Evolutionary conservation across 2,797 vertebrate genomes (phyloP), one percentile per base, ranked within the genome.

Genomic region (Amblyopsis hoosieri): DNA sequence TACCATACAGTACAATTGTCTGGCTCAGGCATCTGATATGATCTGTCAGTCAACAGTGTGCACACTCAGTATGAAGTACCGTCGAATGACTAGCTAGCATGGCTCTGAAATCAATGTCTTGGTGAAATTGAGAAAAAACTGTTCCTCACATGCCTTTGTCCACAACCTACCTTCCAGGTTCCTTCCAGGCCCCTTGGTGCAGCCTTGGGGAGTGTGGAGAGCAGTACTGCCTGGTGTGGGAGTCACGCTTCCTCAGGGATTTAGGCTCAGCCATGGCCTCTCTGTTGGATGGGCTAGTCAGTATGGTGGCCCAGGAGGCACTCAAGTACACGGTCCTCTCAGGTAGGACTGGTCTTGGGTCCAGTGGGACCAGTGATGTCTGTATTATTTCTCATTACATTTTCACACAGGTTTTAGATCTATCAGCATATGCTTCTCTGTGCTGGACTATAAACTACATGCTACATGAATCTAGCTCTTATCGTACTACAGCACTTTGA

Each of bases 171-270:
- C 23, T 66, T 66, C 4, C 71, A 94, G 93, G 76, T 78, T 93
- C 92, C 0, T 98, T 98, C 85, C 95, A 94, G 2, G 93, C 95
- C 0, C 96, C 97, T 0, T 99, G 98, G 98, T 87, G 87, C 48
- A 94, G 90, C 80, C 73, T 99, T 74, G 80, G 92, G 1, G 91
- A 82, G 8, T 97, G 95, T 0, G 92, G 89, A 0, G 98, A 99
- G 79, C 96, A 99, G 80, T 99, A 97, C 67, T 99, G 97, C 80
- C 90, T 99, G 59, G 95, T 94, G 66, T 99, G 98, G 98, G 97
- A 99, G 76, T 96, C 96, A 0, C 96, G 93, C 15, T 99, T 97
- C 83, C 82, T 99, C 78, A 89, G 94, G 88, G 96, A 97, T 60
- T 92, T 99, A 46, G 97, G 98, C 74, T 95, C 92, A 0, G 82